Conservation (phyloP, 2,888 invertebrate genomes). For the Acrobasis consociella region DNA sequence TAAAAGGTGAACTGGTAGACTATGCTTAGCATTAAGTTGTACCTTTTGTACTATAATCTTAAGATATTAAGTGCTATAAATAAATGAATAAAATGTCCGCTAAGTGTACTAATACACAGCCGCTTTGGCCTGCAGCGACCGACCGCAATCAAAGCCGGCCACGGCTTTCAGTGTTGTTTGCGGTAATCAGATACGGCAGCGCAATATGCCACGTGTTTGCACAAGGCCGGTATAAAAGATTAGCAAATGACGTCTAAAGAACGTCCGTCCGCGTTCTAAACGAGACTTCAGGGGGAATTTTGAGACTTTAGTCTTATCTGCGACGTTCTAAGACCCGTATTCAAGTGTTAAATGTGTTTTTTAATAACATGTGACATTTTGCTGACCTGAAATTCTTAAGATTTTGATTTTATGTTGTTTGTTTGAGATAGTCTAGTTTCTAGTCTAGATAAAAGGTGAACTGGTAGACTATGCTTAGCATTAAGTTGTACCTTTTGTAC, state of each 20-base stretch:
- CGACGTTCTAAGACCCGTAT: not conserved
- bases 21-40: too few relatives aligned
- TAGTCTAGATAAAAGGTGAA: too few relatives aligned
- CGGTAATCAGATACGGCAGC: slow-evolving; percentile 67
- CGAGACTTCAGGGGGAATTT: slow-evolving; percentile 28
- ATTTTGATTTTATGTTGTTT: too few relatives aligned
- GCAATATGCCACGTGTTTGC: slow-evolving; percentile 74
- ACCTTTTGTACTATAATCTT: too few relatives aligned
- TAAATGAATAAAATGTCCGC: too few relatives aligned
- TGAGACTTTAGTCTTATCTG: slow-evolving; percentile 26
- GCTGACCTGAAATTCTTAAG: not conserved
- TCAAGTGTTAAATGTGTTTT: slow-evolving; percentile 23
- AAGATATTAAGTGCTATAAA: too few relatives aligned
- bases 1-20: too few relatives aligned
- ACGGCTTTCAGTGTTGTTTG: slow-evolving; percentile 60
- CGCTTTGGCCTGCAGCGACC: slow-evolving; percentile 43
- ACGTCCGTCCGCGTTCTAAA: slow-evolving; percentile 33
- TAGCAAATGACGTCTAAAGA: slow-evolving; percentile 51
- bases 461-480: too few relatives aligned
- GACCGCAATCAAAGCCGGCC: slow-evolving; percentile 40
- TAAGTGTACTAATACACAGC: too few relatives aligned
- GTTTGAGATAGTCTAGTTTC: too few relatives aligned
- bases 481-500: too few relatives aligned
- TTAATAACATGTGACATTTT: slow-evolving; percentile 7
- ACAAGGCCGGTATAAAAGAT: slow-evolving; percentile 47